Conservation (phyloP, 2,797 vertebrate genomes). For the Antennarius maculatus region DNA sequence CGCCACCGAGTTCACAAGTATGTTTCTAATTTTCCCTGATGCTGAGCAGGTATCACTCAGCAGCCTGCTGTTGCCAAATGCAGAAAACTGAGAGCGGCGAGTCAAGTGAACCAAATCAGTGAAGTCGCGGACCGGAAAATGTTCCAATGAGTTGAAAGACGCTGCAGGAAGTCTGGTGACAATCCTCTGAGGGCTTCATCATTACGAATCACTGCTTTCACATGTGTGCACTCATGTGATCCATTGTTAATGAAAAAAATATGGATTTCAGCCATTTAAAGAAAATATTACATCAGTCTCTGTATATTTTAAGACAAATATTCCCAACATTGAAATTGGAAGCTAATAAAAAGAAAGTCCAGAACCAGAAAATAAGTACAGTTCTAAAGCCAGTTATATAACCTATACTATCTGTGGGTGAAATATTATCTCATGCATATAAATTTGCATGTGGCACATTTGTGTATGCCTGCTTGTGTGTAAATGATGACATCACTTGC, state of each 20-base stretch:
- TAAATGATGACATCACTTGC: conserved; percentile 63
- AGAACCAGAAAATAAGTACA: conserved; percentile 22
- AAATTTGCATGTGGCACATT: conserved; percentile 14
- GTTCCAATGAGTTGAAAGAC: not conserved
- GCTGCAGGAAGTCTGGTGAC: not conserved
- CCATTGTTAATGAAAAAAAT: not conserved
- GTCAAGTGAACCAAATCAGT: not conserved
- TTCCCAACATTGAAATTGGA: conserved; percentile 24
- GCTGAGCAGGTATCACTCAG: not conserved
- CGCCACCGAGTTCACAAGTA: too few relatives aligned
- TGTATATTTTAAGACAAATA: not conserved
- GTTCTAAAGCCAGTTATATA: not conserved
- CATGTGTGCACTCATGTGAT: not conserved
- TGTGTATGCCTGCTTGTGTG: conserved; percentile 21
- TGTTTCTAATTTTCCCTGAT: not conserved
- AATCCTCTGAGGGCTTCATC: not conserved
- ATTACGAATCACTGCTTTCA: not conserved
- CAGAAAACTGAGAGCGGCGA: not conserved
- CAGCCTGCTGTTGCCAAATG: not conserved
- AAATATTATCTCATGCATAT: conserved; percentile 13
- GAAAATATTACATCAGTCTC: not conserved
- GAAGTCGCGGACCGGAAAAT: not conserved
- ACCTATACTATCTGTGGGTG: conserved; percentile 25
- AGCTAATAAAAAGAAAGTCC: conserved; percentile 41
- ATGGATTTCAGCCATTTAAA: not conserved